Base-by-base conservation (phyloP, 2,113 vertebrate genomes). In the Eublepharis macularius region DNA sequence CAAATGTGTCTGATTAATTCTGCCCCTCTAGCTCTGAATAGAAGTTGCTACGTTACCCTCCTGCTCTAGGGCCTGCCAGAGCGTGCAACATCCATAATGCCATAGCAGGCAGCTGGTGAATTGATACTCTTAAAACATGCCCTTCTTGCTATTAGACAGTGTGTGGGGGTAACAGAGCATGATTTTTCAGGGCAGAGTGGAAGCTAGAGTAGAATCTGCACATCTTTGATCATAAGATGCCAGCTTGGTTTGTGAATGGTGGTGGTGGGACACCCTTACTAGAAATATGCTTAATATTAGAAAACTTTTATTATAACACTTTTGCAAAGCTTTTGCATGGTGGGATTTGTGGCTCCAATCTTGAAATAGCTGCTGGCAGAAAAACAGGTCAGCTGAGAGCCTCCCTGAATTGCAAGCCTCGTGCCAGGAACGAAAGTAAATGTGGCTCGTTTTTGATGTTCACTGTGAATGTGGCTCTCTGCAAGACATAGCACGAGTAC, bases 41-140 rank as follows among this genome's bases (percentile, higher is more conserved):
- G 89, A 86, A 89, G 94, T 94, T 94, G 93, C 94, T 94, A 92
- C 63, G 94, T 92, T 95, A 95, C 94, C 73, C 57, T 90, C 74
- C 84, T 83, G 82, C 88, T 93, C 89, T 76, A 77, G 93, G 88
- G 70, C 86, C 82, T 93, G 92, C 94, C 93, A 94, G 94, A 93
- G 87, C 92, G 89, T 77, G 87, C 91, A 93, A 91, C 90, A 83
- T 91, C 80, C 92, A 94, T 91, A 94, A 94, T 93, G 86, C 88
- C 94, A 91, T 92, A 95, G 94, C 94, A 91, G 93, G 93, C 90
- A 89, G 85, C 93, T 94, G 88, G 93, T 95, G 91, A 94, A 90
- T 81, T 86, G 90, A 92, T 83, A 68, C 82, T 88, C 92, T 93
- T 89, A 93, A 79, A 80, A 94, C 93, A 89, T 93, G 89, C 85